Evolutionary conservation across 2,113 vertebrate genomes (phyloP).

Genomic region (Edolisoma coerulescens): DNA sequence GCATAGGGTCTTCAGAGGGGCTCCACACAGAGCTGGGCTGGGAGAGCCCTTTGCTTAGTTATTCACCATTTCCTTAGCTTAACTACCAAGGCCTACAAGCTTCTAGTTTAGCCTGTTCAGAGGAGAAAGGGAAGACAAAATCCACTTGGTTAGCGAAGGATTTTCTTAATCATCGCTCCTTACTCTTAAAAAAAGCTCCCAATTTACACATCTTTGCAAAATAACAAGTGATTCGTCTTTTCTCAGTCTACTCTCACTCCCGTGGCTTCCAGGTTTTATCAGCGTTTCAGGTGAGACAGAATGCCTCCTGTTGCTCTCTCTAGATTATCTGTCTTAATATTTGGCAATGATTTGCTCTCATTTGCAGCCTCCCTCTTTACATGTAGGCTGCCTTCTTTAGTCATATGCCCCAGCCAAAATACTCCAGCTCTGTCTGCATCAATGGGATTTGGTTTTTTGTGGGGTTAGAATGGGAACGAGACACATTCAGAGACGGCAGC

Average conservation of each 20-base stretch:
- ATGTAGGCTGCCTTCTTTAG: background rate
- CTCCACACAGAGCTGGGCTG: background rate
- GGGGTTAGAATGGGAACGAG: background rate
- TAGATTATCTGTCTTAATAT: constrained; percentile 6
- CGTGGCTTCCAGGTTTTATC: constrained; percentile 36
- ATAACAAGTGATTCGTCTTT: constrained; percentile 9
- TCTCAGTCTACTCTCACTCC: constrained; percentile 26
- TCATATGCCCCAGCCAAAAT: background rate
- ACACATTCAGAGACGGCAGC: background rate
- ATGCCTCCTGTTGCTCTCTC: constrained; percentile 28
- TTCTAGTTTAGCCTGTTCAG: background rate
- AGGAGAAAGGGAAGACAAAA: background rate
- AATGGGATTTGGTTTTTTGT: background rate
- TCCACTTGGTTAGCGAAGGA: background rate
- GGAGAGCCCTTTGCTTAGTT: background rate
- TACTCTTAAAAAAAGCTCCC: background rate
- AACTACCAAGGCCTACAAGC: background rate
- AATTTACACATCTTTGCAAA: background rate
- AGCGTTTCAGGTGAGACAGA: constrained; percentile 48
- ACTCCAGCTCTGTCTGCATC: background rate
- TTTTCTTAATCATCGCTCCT: background rate
- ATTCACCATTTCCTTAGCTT: background rate
- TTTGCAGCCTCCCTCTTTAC: background rate
- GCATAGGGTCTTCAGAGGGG: background rate
- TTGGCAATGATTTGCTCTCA: background rate